Evolutionary conservation across 2,888 invertebrate species (phyloP).

Genomic region (Hartigia nigra): DNA sequence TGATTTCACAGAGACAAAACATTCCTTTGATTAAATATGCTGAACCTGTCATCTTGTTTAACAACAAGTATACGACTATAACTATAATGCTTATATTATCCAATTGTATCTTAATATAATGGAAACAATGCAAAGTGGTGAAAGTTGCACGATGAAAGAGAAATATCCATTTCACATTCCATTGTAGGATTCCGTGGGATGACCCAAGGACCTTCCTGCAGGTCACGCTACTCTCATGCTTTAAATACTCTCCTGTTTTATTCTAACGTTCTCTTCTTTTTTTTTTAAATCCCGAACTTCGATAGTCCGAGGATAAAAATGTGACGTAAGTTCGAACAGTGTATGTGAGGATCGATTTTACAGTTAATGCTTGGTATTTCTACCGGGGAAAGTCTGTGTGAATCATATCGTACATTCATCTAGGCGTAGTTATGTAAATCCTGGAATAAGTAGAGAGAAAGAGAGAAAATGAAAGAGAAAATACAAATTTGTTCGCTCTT

Average conservation of each 20-base stretch:
- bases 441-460: not conserved
- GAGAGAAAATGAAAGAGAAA: not conserved
- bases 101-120: not conserved
- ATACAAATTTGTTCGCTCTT: not conserved
- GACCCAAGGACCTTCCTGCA: not conserved
- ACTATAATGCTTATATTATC: not conserved
- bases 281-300: not conserved
- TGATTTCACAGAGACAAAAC: not conserved
- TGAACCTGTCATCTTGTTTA: not conserved
- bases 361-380: not conserved
- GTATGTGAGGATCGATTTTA: not conserved
- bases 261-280: not conserved
- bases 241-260: not conserved
- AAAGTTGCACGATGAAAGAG: slow-evolving; percentile 14
- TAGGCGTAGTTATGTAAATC: not conserved
- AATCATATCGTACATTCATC: not conserved
- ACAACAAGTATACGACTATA: not conserved
- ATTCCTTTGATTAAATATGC: not conserved
- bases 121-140: slow-evolving; percentile 22
- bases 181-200: not conserved
- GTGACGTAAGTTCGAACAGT: not conserved
- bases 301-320: not conserved
- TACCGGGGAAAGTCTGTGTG: not conserved
- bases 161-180: slow-evolving; percentile 5
- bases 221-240: not conserved